Conservation (phyloP, 2,888 invertebrate species). For the Caenorhabditis doughertyi region DNA sequence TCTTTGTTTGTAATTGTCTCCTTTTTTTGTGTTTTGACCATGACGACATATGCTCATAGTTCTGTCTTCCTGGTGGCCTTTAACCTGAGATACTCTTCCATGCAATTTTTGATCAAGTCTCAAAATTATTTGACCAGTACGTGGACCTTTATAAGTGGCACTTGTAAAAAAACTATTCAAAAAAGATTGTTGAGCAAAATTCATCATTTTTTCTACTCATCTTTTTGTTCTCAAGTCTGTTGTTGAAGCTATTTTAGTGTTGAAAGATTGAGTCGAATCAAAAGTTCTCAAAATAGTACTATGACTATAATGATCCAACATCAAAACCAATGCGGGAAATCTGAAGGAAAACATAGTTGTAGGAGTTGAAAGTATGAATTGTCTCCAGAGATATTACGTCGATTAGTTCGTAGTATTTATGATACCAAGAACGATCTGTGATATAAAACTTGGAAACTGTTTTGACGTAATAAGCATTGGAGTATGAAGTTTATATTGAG, state of each 20-base stretch:
- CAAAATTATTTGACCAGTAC: conserved; percentile 43
- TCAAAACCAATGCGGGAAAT: neutral
- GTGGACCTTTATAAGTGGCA: conserved; percentile 55
- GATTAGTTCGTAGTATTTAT: no score
- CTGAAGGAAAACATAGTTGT: no score
- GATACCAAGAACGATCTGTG: no score
- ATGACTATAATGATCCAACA: neutral
- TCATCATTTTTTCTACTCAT: conserved; percentile 49
- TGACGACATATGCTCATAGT: conserved; percentile 22
- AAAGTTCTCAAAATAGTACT: conserved; percentile 5
- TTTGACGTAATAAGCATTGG: no score
- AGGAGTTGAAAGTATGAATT: no score
- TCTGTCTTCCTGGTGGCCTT: conserved; percentile 25
- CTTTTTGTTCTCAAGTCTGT: conserved; percentile 14
- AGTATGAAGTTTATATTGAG: no score
- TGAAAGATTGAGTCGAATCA: neutral
- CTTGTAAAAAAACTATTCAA: conserved; percentile 43
- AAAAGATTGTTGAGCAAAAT: conserved; percentile 55
- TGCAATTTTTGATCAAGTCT: conserved; percentile 6
- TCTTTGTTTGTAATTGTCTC: neutral
- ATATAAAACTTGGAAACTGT: no score
- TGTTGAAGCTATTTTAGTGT: conserved; percentile 19
- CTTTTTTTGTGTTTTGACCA: conserved; percentile 52
- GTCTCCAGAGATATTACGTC: no score
- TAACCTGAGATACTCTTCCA: conserved; percentile 9